Percentiles rank a stretch among this genome's conserved stretches.
Evolutionary conservation across 2,797 vertebrate species (phyloP).

Genomic region (Sardinella longiceps): DNA sequence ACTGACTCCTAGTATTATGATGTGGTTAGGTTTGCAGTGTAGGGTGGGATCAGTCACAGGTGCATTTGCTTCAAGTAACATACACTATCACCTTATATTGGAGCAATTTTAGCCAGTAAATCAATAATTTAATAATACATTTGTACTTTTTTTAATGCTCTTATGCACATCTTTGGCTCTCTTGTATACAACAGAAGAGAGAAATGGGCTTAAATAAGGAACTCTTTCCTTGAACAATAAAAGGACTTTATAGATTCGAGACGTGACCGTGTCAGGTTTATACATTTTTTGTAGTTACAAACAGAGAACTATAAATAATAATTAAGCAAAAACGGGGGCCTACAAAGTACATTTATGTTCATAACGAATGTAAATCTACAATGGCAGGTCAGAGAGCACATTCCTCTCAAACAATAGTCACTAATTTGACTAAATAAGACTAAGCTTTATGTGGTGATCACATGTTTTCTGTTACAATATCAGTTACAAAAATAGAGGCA

Average conservation of each 20-base stretch:
- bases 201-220: background rate
- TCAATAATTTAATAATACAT: background rate
- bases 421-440: conserved; percentile 30
- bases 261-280: background rate
- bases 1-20: background rate
- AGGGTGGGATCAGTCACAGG: background rate
- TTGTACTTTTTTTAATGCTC: background rate
- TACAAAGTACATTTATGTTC: background rate
- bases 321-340: background rate
- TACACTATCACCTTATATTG: background rate
- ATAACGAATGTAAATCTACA: conserved; percentile 13
- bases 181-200: background rate
- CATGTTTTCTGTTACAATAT: conserved; percentile 63
- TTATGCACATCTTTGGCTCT: conserved; percentile 15
- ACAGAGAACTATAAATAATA: background rate
- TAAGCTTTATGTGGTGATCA: conserved; percentile 29
- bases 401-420: conserved; percentile 26
- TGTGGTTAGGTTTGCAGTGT: background rate
- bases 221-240: background rate
- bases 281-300: background rate
- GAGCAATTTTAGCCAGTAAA: background rate
- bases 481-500: conserved; percentile 85
- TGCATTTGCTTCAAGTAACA: background rate
- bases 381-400: conserved; percentile 38
- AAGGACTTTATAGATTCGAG: background rate